These are phyloP conservation scores for Hippocampus zosterae DNA, from an alignment of 2,113 vertebrate genomes.

Conservation along the genomic window DNA sequence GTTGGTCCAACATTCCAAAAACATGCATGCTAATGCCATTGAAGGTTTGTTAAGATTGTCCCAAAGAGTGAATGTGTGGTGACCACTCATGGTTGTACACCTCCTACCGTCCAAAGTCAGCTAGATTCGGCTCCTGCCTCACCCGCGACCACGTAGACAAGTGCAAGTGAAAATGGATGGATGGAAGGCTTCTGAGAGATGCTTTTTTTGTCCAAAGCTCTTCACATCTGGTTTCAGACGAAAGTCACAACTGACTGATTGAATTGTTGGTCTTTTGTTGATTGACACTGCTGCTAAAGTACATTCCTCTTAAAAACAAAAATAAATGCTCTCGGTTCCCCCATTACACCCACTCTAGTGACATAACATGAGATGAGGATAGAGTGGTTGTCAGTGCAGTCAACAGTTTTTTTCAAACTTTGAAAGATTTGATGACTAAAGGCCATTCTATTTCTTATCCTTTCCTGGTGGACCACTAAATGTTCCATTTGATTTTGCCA, in stretches of 20 bases:
- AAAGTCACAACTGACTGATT: neutral
- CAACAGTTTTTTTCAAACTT: conserved; percentile 11
- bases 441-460: neutral
- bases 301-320: conserved; percentile 7
- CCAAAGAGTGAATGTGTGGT: too few species aligned
- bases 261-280: neutral
- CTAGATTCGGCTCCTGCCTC: too few species aligned
- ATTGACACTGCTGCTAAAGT: neutral
- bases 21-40: too few species aligned
- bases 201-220: neutral
- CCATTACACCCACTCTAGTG: neutral
- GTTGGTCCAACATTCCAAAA: too few species aligned
- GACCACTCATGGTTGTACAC: too few species aligned
- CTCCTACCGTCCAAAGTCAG: too few species aligned
- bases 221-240: conserved; percentile 1
- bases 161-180: too few species aligned
- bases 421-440: conserved; percentile 12
- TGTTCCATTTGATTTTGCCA: neutral
- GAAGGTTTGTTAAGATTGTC: too few species aligned
- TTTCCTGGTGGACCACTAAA: conserved; percentile 5
- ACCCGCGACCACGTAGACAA: too few species aligned
- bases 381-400: neutral
- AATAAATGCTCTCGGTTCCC: neutral
- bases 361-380: conserved; percentile 12
- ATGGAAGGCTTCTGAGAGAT: neutral